phyloP scores from a whole-genome alignment of 2,888 invertebrate genomes.

The Aelia acuminata region DNA sequence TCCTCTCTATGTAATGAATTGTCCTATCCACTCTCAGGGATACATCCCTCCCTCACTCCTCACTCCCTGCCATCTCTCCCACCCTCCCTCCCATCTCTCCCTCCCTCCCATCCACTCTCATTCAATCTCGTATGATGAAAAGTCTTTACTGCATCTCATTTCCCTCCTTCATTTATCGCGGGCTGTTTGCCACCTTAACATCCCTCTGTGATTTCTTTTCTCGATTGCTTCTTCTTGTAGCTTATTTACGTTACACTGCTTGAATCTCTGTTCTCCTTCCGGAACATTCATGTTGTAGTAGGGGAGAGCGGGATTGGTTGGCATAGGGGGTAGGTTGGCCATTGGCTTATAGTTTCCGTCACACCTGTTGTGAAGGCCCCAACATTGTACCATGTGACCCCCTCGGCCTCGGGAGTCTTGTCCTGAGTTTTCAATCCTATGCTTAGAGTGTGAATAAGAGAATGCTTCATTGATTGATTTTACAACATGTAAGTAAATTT shows the following conservation, averaged over 20 bases:
- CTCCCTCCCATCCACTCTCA: constrained; percentile 34
- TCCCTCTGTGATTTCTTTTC: constrained; percentile 26
- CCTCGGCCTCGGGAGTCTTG: too few species aligned
- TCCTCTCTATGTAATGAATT: constrained; percentile 49
- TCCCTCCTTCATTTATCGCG: constrained; percentile 43
- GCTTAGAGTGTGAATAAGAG: too few species aligned
- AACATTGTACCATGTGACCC: too few species aligned
- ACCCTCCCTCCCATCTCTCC: background rate
- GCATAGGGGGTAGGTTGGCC: too few species aligned
- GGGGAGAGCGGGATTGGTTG: too few species aligned
- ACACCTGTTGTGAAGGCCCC: too few species aligned
- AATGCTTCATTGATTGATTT: too few species aligned
- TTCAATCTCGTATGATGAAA: constrained; percentile 57
- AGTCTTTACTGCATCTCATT: constrained; percentile 53
- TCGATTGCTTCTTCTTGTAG: constrained; percentile 1
- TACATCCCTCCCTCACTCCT: background rate
- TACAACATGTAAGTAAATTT: too few species aligned
- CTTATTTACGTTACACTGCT: background rate
- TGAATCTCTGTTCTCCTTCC: too few species aligned
- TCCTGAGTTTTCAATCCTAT: too few species aligned
- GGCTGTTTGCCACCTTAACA: constrained; percentile 48
- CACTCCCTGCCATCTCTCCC: background rate
- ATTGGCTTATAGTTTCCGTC: too few species aligned
- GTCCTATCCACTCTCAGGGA: constrained; percentile 45
- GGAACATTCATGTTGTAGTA: too few species aligned